Evolutionary conservation across 2,888 invertebrate genomes (phyloP), one percentile per base, ranked within the genome.

Genomic region (Leptinotarsa haldemani): DNA sequence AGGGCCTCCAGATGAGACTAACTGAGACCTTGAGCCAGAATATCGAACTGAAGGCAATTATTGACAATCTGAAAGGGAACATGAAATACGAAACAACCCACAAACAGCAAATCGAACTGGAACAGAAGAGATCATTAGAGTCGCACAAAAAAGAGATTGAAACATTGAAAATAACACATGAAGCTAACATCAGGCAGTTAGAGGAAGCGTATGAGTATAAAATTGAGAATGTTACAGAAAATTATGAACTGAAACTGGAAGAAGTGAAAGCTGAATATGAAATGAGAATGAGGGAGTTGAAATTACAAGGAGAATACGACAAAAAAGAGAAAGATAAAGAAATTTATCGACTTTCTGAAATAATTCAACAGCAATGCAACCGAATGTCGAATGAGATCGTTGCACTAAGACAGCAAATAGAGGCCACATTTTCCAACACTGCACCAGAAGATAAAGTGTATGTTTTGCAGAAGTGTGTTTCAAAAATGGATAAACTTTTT

Each of bases 401-500:
- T 3, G 66, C 77, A 3, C 73, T 83, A 12, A 77, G 80, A 68
- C 77, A 71, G 50, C 81, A 80, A 74, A 74, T 83, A 65, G 79
- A 81, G 74, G 67, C 53, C 18, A 69, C 74, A 1, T 65, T 71
- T 13, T 70, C 73, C 0, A 76, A 20, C n/a, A 50, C 20, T n/a
- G 22, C 40, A 3, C 52, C 50, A 18, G 80, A 81, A 9, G 82
- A 83, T 65, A 81, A 80, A 70, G 76, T 84, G 9, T 30, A 73
- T 30, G 78, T 83, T 58, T 74, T 84, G 4, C 81, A 83, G 74
- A 82, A 81, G 67, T 84, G 84, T 71, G 80, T 85, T n/a, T 81
- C 82, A 7, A 84, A 84, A 80, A 83, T 85, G 83, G 84, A 85
- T 52, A 83, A 79, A 76, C 76, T 84, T 4, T 83, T 83, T 46